These are phyloP conservation scores for Diphyllodes magnificus DNA, from an alignment of 2,113 vertebrate genomes.

Conservation along the genomic window DNA sequence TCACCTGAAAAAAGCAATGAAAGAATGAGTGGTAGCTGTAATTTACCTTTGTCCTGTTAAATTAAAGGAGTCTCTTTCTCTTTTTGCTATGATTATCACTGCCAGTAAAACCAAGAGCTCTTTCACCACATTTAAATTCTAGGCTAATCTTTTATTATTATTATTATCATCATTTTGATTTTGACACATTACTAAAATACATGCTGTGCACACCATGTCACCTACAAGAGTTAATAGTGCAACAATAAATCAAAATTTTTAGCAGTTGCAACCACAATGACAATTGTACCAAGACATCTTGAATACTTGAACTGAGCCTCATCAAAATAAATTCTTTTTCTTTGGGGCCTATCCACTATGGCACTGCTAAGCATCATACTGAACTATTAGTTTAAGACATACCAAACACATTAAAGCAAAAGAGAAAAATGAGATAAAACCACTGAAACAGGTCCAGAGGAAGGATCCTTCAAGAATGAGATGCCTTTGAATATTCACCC, in stretches of 20 bases:
- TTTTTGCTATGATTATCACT: not conserved
- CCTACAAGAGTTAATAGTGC: not conserved
- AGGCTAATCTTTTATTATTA: not conserved
- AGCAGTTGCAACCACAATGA: constrained; percentile 19
- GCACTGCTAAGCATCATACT: not conserved
- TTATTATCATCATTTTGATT: constrained; percentile 9
- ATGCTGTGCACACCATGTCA: not conserved
- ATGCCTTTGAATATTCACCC: not conserved
- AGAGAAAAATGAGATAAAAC: constrained; percentile 35
- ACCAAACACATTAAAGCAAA: constrained; percentile 16
- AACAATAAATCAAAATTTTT: constrained; percentile 34
- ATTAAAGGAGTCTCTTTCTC: not conserved
- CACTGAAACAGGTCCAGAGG: not conserved
- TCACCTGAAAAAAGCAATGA: not conserved
- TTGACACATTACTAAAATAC: constrained; percentile 36
- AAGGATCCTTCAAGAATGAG: not conserved
- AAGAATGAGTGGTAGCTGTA: not conserved
- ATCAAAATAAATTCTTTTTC: constrained; percentile 31
- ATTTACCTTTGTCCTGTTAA: not conserved
- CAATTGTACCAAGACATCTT: not conserved
- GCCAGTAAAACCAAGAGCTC: constrained; percentile 14
- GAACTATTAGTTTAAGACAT: constrained; percentile 17
- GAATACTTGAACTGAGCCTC: constrained; percentile 24
- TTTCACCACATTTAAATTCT: constrained; percentile 24
- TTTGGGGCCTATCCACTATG: not conserved